phyloP scores from a whole-genome alignment of 2,113 vertebrate genomes.

The Rattus rattus region DNA sequence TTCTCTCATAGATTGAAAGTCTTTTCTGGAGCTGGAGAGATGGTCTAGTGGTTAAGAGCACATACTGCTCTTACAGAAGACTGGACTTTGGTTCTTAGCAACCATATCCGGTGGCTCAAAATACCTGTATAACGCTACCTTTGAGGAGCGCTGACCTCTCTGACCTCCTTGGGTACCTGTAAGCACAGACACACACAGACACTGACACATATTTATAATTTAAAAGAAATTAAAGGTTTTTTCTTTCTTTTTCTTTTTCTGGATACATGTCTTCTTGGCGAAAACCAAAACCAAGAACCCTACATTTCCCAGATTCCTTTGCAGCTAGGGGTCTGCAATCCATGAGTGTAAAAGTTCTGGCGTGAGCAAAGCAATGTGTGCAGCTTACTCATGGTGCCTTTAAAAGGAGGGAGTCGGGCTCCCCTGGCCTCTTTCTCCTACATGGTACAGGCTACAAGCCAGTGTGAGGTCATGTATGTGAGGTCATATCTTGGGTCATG shows the following conservation, averaged over 20 bases:
- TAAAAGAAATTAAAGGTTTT: neutral
- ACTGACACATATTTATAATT: neutral
- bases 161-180: neutral
- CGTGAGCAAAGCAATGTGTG: neutral
- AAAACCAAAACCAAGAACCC: neutral
- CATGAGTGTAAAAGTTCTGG: neutral
- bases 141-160: neutral
- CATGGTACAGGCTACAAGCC: neutral
- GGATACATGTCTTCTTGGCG: neutral
- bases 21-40: neutral
- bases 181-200: neutral
- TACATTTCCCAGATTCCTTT: conserved; percentile 35
- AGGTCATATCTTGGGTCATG: neutral
- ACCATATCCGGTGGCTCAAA: neutral
- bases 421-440: neutral
- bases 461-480: too few relatives aligned
- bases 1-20: neutral
- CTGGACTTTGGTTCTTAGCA: neutral
- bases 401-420: neutral
- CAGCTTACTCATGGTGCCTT: neutral
- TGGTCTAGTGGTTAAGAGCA: neutral
- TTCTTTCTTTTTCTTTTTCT: neutral
- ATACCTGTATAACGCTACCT: neutral
- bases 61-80: neutral
- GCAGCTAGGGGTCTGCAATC: neutral